Base-by-base conservation (phyloP, 1,140 invertebrate genomes). In the Conopomorpha cramerella region DNA sequence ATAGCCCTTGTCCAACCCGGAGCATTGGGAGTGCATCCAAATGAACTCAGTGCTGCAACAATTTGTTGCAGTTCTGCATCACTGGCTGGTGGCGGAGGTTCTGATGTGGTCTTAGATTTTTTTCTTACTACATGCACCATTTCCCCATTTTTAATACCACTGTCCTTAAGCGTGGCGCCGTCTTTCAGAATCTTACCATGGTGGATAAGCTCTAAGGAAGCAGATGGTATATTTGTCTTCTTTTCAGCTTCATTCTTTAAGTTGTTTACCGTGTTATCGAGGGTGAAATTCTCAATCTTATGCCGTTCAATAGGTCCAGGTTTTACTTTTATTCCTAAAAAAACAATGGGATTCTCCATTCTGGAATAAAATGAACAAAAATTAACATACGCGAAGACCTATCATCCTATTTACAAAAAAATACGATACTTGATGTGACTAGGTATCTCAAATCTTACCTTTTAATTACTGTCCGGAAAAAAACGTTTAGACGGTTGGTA, bases 121-220 rank as follows among this genome's bases (percentile, higher is more conserved):
- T 71, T 76, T 39, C 72, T 76, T 1, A 76, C 51, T 11, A 76
- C 64, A 51, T 76, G 71, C 3, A 76, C 49, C 67, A 72, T 76
- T 37, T 76, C 71, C 34, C 71, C 71, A 57, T 29, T 57, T 30
- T 68, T 72, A 0, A 76, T 49, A 12, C 71, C 71, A 51, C 60
- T 57, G 19, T 71, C 64, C 38, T 49, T 45, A 2, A 76, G 50
- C 10, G 67, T 67, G 3, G 35, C 32, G 17, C 55, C 45, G 31
- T 62, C 66, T 38, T 62, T 64, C 3, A 76, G 48, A 36, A 76
- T 67, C 48, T 73, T 72, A 8, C 71, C 71, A 53, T 72, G 71
- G 38, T 76, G 56, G 18, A 76, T 67, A 17, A 71, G 36, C 58
- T 72, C 67, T 40, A 76, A 39, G 11, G 64, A 66, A 12, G 56